These are phyloP conservation scores for Noturus placidus DNA, from an alignment of 2,113 vertebrate genomes.

Conservation along the genomic window DNA sequence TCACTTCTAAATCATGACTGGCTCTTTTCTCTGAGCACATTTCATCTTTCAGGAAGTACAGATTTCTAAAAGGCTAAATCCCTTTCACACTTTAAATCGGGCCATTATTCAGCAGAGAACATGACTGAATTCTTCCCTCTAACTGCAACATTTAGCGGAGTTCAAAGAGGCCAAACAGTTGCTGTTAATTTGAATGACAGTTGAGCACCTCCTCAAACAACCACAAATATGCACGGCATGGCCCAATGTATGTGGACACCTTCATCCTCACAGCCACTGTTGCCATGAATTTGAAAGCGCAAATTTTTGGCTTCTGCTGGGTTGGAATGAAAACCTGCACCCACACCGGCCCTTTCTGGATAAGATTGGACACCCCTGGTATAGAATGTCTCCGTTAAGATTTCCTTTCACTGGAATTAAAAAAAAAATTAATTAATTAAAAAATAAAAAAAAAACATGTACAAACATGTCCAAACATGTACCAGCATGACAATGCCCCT, in stretches of 20 bases:
- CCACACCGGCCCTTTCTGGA: too few species aligned
- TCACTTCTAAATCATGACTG: neutral
- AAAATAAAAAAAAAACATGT: neutral
- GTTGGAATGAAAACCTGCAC: too few species aligned
- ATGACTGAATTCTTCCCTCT: neutral
- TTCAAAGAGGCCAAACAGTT: conserved; percentile 3
- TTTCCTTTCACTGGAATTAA: neutral
- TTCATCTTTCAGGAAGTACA: neutral
- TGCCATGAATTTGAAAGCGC: neutral
- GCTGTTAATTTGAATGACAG: neutral
- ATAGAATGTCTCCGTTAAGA: neutral
- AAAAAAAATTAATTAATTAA: too few species aligned
- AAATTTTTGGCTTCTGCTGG: neutral
- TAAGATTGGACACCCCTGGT: neutral
- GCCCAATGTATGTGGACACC: neutral
- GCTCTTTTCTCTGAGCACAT: neutral
- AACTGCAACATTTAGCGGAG: neutral
- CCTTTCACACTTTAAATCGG: neutral
- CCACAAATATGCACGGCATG: neutral
- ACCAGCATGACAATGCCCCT: neutral
- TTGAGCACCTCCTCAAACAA: neutral
- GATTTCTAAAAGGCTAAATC: neutral
- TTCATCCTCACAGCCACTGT: neutral
- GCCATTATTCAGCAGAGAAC: neutral
- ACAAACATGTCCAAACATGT: neutral